A percentile compares a stretch with the other conserved stretches of the same genome.
Evolutionary conservation across 2,797 vertebrate genomes (phyloP).

Genomic region (Rhinatrema bivittatum): DNA sequence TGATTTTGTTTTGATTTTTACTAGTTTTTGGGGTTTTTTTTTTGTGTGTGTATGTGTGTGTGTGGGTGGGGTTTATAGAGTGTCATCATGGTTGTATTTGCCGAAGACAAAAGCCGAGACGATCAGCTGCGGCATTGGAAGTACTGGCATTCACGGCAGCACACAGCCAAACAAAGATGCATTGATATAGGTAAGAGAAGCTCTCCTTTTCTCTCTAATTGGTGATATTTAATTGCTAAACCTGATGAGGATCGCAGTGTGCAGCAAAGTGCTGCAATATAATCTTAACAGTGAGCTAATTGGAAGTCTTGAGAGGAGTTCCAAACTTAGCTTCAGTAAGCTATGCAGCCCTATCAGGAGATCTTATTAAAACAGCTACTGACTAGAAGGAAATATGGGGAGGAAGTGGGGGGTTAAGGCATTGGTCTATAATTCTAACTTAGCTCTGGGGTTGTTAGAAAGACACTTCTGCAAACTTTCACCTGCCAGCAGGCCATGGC

Average conservation of each 20-base stretch:
- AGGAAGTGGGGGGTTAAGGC: no score
- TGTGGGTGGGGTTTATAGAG: no score
- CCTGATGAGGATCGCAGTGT: constrained; percentile 30
- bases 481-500: constrained; percentile 27
- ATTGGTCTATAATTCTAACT: no score
- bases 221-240: constrained; percentile 15
- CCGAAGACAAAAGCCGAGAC: constrained; percentile 94
- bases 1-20: no score
- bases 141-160: constrained; percentile 97
- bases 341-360: no score
- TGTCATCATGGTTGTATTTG: constrained; percentile 97
- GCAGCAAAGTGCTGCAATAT: constrained; percentile 24
- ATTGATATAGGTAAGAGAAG: constrained; percentile 86
- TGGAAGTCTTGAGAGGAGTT: no score
- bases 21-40: no score
- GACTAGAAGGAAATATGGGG: no score
- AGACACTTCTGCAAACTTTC: constrained; percentile 16
- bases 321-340: no score
- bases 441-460: no score
- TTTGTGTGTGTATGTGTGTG: no score
- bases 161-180: constrained; percentile 96
- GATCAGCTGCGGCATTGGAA: constrained; percentile 97
- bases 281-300: constrained; percentile 17
- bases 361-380: no score
- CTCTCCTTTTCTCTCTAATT: not conserved